phyloP scores from a whole-genome alignment of 1,140 invertebrate species.

The Cotesia typhae region DNA sequence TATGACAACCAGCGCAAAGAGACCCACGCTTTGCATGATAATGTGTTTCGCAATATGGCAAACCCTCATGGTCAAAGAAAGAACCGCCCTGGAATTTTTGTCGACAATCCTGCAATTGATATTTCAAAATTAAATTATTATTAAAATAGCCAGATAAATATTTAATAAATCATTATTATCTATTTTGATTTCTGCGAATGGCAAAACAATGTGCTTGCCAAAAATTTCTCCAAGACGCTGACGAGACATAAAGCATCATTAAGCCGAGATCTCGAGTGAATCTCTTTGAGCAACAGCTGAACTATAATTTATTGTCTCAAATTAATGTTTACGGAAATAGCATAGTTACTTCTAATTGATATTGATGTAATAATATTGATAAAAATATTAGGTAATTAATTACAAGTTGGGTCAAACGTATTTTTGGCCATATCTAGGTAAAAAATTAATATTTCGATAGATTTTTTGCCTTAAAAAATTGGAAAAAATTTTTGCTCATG shows the following conservation, averaged over 20 bases:
- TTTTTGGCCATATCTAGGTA: too few species aligned
- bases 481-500: too few species aligned
- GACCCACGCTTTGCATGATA: constrained; percentile 97
- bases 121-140: constrained; percentile 40
- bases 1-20: constrained; percentile 95
- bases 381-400: too few species aligned
- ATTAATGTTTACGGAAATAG: background rate
- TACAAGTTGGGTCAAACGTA: too few species aligned
- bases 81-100: constrained; percentile 92
- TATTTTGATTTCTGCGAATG: background rate
- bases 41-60: constrained; percentile 97
- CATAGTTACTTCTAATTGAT: too few species aligned
- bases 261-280: background rate
- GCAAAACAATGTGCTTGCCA: constrained; percentile 3
- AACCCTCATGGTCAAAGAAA: constrained; percentile 95
- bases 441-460: too few species aligned
- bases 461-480: too few species aligned
- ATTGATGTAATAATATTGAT: too few species aligned
- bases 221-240: background rate
- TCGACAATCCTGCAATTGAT: constrained; percentile 82
- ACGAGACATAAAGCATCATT: constrained; percentile 9
- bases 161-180: constrained; percentile 19
- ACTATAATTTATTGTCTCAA: background rate
- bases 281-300: background rate
- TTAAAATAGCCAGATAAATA: constrained; percentile 16